Base-by-base conservation (phyloP, 2,888 invertebrate genomes). In the Endotricha flammealis region DNA sequence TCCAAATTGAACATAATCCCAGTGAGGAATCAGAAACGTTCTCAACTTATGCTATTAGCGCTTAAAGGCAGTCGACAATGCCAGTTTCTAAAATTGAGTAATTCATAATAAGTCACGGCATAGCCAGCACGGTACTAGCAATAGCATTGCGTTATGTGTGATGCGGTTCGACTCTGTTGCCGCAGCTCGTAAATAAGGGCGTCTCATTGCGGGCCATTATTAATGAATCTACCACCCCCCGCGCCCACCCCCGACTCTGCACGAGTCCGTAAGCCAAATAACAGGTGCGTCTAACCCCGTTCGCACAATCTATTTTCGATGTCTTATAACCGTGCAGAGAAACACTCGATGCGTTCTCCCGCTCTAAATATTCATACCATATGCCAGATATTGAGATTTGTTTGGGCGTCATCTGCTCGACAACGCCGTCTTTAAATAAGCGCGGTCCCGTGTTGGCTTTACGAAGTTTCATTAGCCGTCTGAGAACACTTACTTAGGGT, bases 211-310 rank as follows among this genome's bases (percentile, higher is more conserved):
- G 69, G 75, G 68, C 77, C 82, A 83, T 83, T 83, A 85, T 85
- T 85, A 86, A 85, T 85, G 86, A 85, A 83, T 78, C 76, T 64
- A 64, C 73, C 66, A 64, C 71, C 67, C 65, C 69, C 64, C 55
- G 54, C 65, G 62, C 71, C 57, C 57, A 50, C 56, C 61, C 57
- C 67, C 66, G 42, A 54, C 60, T 57, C 70, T 73, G 67, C 70
- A 64, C 67, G 66, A 65, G 64, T 73, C 69, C 62, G 67, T 72
- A 80, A 82, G 79, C 79, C 70, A 79, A 83, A 82, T 81, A 83
- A 85, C 86, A 86, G 86, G 86, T 86, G 86, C 78, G 85, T 76
- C 79, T 86, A 86, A 83, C 86, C 86, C 83, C 82, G 74, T 86
- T 86, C 81, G 83, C 81, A 83, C 77, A 83, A 83, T 85, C 86